Evolutionary conservation across 2,797 vertebrate species (phyloP).

Genomic region (Psittacula derbiana): DNA sequence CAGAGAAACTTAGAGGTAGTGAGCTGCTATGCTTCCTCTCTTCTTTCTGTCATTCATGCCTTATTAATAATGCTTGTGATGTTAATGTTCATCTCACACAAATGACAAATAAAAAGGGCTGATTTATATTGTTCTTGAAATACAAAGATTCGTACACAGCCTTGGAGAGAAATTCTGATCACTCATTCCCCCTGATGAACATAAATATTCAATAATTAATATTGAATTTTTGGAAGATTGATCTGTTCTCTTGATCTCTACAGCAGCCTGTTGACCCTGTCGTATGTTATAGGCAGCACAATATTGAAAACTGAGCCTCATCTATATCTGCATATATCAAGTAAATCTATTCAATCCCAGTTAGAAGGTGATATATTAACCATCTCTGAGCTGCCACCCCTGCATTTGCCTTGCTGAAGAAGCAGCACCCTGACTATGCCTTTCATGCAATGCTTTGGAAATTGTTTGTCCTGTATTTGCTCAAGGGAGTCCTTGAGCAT

Average conservation of each 20-base stretch:
- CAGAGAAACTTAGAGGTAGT: not conserved
- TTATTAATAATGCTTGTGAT: conserved; percentile 70
- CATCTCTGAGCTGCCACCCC: not conserved
- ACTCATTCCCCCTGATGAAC: conserved; percentile 15
- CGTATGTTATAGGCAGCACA: not conserved
- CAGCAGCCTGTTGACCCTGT: conserved; percentile 42
- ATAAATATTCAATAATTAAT: conserved; percentile 71
- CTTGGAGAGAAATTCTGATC: conserved; percentile 48
- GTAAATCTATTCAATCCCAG: not conserved
- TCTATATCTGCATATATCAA: not conserved
- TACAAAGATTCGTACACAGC: conserved; percentile 21
- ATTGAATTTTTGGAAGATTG: conserved; percentile 39
- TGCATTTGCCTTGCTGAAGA: not conserved
- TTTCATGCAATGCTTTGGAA: not conserved
- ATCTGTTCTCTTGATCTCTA: conserved; percentile 54
- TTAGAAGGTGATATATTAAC: not conserved
- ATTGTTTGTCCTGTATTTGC: not conserved
- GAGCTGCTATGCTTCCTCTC: too few relatives aligned
- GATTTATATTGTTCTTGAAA: conserved; percentile 66
- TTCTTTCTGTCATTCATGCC: conserved; percentile 35
- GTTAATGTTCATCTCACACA: conserved; percentile 58
- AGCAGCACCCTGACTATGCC: not conserved
- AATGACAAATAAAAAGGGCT: conserved; percentile 60
- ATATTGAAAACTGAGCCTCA: conserved; percentile 11
- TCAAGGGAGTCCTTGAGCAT: not conserved